Percentiles rank a stretch among this genome's conserved stretches.
Conservation (phyloP, 2,888 invertebrate genomes). For the Argynnis bischoffii region DNA sequence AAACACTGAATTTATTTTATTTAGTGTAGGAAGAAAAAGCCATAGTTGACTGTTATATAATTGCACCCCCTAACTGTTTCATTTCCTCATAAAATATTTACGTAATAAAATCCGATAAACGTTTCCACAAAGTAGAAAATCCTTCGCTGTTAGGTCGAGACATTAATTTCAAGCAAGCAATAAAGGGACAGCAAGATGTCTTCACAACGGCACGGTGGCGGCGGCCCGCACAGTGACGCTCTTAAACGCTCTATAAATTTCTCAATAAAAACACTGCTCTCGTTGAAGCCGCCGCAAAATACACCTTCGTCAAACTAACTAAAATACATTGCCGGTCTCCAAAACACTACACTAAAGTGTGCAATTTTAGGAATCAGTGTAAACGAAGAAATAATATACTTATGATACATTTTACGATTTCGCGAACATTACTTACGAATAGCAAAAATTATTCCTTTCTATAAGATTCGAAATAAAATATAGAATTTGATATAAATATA, state of each 20-base stretch:
- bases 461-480: slow-evolving; percentile 45
- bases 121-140: slow-evolving; percentile 74
- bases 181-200: slow-evolving; percentile 76
- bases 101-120: slow-evolving; percentile 73
- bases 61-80: slow-evolving; percentile 45
- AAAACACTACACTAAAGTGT: slow-evolving; percentile 55
- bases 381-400: slow-evolving; percentile 77
- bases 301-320: slow-evolving; percentile 55
- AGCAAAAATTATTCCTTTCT: slow-evolving; percentile 43
- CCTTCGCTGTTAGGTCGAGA: slow-evolving; percentile 68
- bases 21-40: background rate
- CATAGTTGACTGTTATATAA: slow-evolving; percentile 26
- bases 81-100: slow-evolving; percentile 64
- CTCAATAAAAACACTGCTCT: slow-evolving; percentile 66
- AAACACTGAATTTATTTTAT: background rate
- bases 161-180: slow-evolving; percentile 81
- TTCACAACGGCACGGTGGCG: slow-evolving; percentile 54
- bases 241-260: slow-evolving; percentile 75
- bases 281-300: slow-evolving; percentile 53
- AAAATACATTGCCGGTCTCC: slow-evolving; percentile 50
- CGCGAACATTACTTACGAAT: slow-evolving; percentile 53
- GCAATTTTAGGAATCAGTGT: slow-evolving; percentile 66
- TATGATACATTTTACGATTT: slow-evolving; percentile 70
- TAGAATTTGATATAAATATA: slow-evolving; percentile 53
- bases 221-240: slow-evolving; percentile 57